Percentiles rank a stretch among this genome's conserved stretches.
phyloP scores from a whole-genome alignment of 2,113 vertebrate genomes.

The Loxodonta africana region DNA sequence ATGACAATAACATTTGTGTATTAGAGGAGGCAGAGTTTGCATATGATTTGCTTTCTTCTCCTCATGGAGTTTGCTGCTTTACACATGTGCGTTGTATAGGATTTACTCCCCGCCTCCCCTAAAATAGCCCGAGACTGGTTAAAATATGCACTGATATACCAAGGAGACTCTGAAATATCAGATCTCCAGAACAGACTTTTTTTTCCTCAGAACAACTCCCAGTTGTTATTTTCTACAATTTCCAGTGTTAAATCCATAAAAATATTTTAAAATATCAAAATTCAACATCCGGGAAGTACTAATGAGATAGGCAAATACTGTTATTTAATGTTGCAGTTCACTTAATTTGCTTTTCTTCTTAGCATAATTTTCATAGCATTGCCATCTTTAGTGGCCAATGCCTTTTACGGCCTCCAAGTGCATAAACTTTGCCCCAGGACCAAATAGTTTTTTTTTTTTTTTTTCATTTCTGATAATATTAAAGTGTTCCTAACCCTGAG shows the following conservation, averaged over 20 bases:
- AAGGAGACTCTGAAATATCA: background rate
- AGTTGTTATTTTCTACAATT: constrained; percentile 52
- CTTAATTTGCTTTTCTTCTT: constrained; percentile 46
- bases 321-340: constrained; percentile 45
- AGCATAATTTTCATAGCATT: constrained; percentile 40
- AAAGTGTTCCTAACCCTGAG: constrained; percentile 41
- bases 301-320: constrained; percentile 53
- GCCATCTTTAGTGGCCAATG: background rate
- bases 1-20: background rate
- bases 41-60: constrained; percentile 7
- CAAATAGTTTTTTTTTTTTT: background rate
- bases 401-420: constrained; percentile 35
- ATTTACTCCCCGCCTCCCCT: background rate
- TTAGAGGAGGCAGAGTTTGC: background rate
- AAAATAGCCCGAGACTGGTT: background rate
- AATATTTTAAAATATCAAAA: background rate
- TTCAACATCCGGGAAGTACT: constrained; percentile 18
- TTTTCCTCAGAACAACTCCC: background rate
- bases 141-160: background rate
- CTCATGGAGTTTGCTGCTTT: background rate
- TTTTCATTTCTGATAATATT: constrained; percentile 7
- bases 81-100: background rate
- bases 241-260: background rate
- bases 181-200: background rate
- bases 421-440: constrained; percentile 23